Evolutionary conservation across 2,113 vertebrate genomes (phyloP).

Genomic region (Thamnaconus septentrionalis): DNA sequence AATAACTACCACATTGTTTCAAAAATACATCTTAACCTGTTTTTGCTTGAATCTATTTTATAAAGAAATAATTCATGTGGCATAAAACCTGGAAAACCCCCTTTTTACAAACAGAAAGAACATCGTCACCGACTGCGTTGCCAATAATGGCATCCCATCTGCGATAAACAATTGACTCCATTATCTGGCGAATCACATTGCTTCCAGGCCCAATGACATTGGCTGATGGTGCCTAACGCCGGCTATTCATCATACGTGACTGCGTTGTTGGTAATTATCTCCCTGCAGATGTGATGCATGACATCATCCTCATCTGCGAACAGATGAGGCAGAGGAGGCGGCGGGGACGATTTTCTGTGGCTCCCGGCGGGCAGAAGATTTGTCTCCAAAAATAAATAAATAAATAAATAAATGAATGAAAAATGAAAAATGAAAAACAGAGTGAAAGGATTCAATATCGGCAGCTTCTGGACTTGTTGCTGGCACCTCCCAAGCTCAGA

Average conservation of each 20-base stretch:
- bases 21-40: too few species aligned
- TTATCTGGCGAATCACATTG: not conserved
- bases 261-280: not conserved
- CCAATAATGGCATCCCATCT: not conserved
- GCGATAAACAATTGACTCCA: not conserved
- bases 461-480: not conserved
- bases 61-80: too few species aligned
- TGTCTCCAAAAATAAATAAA: not conserved
- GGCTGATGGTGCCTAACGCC: not conserved
- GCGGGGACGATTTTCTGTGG: not conserved
- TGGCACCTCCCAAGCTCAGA: not conserved
- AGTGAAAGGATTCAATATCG: not conserved
- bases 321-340: not conserved
- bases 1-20: too few species aligned
- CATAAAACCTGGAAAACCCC: too few species aligned
- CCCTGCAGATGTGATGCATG: not conserved
- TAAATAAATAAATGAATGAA: not conserved
- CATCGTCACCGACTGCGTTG: not conserved
- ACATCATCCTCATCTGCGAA: not conserved
- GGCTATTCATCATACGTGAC: not conserved
- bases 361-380: not conserved
- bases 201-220: not conserved
- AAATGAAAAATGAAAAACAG: not conserved
- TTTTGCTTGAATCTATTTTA: too few species aligned
- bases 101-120: too few species aligned